Base-by-base conservation (phyloP, 2,113 vertebrate genomes). In the Philantomba maxwellii region DNA sequence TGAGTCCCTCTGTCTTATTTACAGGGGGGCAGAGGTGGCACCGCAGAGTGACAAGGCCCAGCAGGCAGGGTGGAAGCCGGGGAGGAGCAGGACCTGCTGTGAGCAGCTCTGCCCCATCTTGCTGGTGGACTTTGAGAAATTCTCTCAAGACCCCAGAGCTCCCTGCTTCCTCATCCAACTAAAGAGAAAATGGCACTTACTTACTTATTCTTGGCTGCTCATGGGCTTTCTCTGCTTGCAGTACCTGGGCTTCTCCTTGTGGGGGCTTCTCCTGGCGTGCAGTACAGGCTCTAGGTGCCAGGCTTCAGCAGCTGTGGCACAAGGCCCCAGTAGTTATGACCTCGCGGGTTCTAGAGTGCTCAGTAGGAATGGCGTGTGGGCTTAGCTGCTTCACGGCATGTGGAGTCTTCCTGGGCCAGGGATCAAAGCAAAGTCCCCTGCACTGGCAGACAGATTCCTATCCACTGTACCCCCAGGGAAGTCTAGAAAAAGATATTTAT, bases 71-170 rank as follows among this genome's bases (percentile, higher is more conserved):
- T 19, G 53, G 39, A 16, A 13, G n/a, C 58, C 17, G 9, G 47
- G 13, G 5, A 11, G 39, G 30, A 47, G 7, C 0, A 4, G 28
- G 17, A 7, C 28, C 0, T 7, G 13, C 2, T 0, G 47, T 3
- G 8, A 39, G 7, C 9, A 3, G 55, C 49, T 62, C 26, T 13
- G n/a, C n/a, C 45, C 30, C n/a, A 2, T 0, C 30, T 11, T 12
- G 15, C 77, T 36, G 66, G 11, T 0, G 4, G n/a, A 64, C 19
- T 4, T 64, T 0, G 3, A 57, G 45, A 7, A 51, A 25, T 28
- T 77, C 62, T 28, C 49, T 58, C 8, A 17, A 21, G 15, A 45
- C 55, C 30, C 1, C 3, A 3, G 36, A 87, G n/a, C 15, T 26
- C 39, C 49, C 5, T 60, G 33, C 10, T 10, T n/a, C 75, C 75